A percentile compares a stretch with the other conserved stretches of the same genome.
These are phyloP conservation scores for Macrochelys suwanniensis DNA, from an alignment of 2,797 vertebrate genomes.

Conservation along the genomic window DNA sequence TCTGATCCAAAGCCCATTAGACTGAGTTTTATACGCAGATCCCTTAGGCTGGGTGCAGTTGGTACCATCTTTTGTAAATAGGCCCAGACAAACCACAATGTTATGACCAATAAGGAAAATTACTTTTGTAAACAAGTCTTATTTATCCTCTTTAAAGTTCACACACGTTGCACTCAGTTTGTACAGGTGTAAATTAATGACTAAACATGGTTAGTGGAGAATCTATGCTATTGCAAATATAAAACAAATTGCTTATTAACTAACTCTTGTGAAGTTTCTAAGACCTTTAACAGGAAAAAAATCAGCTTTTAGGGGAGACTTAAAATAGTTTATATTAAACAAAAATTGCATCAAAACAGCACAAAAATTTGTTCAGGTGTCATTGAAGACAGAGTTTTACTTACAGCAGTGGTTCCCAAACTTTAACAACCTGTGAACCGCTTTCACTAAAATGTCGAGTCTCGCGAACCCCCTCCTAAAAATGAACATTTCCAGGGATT, in stretches of 20 bases:
- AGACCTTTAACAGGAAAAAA: slow-evolving; percentile 43
- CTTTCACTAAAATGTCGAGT: too few relatives aligned
- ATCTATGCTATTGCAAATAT: neutral
- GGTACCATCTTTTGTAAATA: neutral
- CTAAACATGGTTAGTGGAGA: neutral
- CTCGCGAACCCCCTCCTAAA: too few relatives aligned
- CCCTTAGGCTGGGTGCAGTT: neutral
- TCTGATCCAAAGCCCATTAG: neutral
- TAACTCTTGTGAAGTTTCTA: slow-evolving; percentile 32
- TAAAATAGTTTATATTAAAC: slow-evolving; percentile 30
- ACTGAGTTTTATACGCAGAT: neutral
- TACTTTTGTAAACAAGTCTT: neutral
- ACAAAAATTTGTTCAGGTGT: slow-evolving; percentile 64
- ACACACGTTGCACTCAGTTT: accelerated
- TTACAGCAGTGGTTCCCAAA: neutral
- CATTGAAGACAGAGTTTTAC: slow-evolving; percentile 71
- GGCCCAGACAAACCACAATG: neutral
- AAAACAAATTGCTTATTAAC: slow-evolving; percentile 35
- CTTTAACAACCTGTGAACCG: too few relatives aligned
- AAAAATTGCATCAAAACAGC: slow-evolving; percentile 48
- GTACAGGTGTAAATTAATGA: neutral
- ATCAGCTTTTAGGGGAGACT: slow-evolving; percentile 8
- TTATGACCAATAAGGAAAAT: neutral
- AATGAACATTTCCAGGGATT: too few relatives aligned
- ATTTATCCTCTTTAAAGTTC: neutral